These are phyloP conservation scores for Felis catus DNA, from an alignment of 2,113 vertebrate genomes.

Conservation along the genomic window DNA sequence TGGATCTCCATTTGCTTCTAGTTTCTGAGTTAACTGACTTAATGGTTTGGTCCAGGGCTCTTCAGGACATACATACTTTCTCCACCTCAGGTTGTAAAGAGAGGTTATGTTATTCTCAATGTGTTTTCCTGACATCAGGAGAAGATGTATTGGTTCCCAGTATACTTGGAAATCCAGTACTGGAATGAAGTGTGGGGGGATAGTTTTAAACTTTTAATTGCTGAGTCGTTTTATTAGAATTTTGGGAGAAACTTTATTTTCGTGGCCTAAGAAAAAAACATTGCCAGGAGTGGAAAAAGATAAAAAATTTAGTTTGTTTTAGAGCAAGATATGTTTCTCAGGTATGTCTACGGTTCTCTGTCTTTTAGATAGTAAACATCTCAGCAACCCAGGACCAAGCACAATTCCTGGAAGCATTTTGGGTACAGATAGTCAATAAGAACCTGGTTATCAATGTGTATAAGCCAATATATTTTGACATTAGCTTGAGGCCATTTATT, in stretches of 20 bases:
- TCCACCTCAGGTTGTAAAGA: background rate
- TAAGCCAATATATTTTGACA: background rate
- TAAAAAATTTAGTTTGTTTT: background rate
- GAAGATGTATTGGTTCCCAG: background rate
- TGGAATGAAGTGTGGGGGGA: fast-evolving
- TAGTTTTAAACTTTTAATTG: background rate
- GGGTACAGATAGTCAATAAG: background rate
- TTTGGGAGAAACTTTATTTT: background rate
- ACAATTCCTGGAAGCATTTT: background rate
- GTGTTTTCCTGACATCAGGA: background rate
- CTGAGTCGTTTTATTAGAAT: background rate
- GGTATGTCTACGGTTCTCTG: background rate
- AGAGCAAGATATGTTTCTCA: background rate
- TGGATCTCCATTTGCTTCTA: background rate
- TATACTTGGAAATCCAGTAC: background rate
- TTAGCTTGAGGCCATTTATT: background rate
- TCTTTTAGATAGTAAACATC: background rate
- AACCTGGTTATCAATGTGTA: background rate
- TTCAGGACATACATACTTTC: background rate
- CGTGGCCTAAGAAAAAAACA: background rate
- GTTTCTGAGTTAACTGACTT: background rate
- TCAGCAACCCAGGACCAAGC: background rate
- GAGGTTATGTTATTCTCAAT: background rate
- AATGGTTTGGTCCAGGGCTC: background rate
- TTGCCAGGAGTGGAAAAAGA: background rate